A percentile compares a stretch with the other conserved stretches of the same genome.
phyloP scores from a whole-genome alignment of 2,113 vertebrate species.

The Podarcis cretensis region DNA sequence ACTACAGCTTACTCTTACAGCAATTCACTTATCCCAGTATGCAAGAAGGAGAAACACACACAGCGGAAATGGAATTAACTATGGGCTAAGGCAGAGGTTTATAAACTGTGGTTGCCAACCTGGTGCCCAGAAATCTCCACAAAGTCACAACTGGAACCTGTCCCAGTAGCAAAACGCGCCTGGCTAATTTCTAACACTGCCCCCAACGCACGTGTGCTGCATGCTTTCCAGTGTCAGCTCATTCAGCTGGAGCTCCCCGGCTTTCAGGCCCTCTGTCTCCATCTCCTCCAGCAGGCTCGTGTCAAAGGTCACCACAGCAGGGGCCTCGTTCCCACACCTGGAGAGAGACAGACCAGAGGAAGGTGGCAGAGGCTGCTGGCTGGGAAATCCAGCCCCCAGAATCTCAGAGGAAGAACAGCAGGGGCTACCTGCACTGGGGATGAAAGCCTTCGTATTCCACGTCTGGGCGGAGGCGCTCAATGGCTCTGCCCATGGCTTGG shows the following conservation, averaged over 20 bases:
- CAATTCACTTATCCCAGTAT: too few species aligned
- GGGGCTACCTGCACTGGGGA: constrained; percentile 84
- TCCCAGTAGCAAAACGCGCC: too few species aligned
- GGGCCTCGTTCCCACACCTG: constrained; percentile 81
- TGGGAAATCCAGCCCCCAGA: neutral
- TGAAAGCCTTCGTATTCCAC: constrained; percentile 87
- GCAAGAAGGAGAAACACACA: too few species aligned
- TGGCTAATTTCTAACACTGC: too few species aligned
- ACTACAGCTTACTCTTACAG: too few species aligned
- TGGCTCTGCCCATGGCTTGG: constrained; percentile 80
- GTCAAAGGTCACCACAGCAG: constrained; percentile 84
- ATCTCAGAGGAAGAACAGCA: accelerated
- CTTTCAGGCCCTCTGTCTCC: constrained; percentile 79
- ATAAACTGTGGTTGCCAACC: too few species aligned
- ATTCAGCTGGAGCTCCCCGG: constrained; percentile 87
- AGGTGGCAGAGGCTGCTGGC: neutral
- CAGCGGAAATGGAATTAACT: too few species aligned
- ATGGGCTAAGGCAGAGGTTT: too few species aligned
- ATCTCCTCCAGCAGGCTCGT: constrained; percentile 87
- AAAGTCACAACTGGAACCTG: too few species aligned
- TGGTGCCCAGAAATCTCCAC: too few species aligned
- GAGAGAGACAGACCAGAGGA: neutral
- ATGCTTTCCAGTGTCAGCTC: constrained; percentile 90
- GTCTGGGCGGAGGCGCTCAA: constrained; percentile 82
- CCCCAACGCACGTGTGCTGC: constrained; percentile 85